Percentiles rank a stretch among this genome's conserved stretches.
phyloP scores from a whole-genome alignment of 2,797 vertebrate species.

The Melanotaenia nigrans region DNA sequence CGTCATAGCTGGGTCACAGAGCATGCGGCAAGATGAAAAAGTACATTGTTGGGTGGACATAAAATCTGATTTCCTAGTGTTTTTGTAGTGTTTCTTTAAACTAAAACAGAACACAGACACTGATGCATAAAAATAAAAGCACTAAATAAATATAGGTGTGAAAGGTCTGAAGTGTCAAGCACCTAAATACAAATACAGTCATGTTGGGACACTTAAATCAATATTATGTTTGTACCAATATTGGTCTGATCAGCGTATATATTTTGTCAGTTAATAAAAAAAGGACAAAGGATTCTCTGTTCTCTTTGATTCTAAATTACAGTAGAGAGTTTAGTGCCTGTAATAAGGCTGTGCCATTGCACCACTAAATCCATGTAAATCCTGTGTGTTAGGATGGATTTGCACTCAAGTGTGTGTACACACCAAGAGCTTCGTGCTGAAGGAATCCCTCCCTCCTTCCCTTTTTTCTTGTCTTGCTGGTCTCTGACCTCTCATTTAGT shows the following conservation, averaged over 20 bases:
- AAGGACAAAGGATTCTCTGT: slow-evolving; percentile 51
- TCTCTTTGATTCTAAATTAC: slow-evolving; percentile 49
- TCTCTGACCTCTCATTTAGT: slow-evolving; percentile 88
- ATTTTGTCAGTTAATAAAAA: slow-evolving; percentile 21
- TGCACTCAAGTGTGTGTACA: slow-evolving; percentile 73
- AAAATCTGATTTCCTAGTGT: slow-evolving; percentile 11
- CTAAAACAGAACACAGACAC: slow-evolving; percentile 23
- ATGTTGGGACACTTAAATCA: slow-evolving; percentile 21
- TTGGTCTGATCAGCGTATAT: slow-evolving; percentile 2
- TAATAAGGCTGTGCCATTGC: slow-evolving; percentile 86
- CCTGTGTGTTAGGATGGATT: slow-evolving; percentile 80
- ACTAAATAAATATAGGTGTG: slow-evolving; percentile 10
- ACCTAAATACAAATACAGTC: slow-evolving; percentile 25
- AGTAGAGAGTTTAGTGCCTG: slow-evolving; percentile 40
- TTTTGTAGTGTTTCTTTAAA: slow-evolving; percentile 18
- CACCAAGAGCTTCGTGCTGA: slow-evolving; percentile 78
- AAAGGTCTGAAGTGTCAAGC: slow-evolving; percentile 27
- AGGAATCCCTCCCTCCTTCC: slow-evolving; percentile 82
- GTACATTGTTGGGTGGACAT: not conserved
- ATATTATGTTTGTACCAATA: slow-evolving; percentile 9
- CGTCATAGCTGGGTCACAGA: slow-evolving; percentile 36
- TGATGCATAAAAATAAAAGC: slow-evolving; percentile 9
- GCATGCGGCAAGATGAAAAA: not conserved
- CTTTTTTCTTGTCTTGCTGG: slow-evolving; percentile 77
- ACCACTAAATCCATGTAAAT: slow-evolving; percentile 93